These are phyloP conservation scores for Acipenser transmontanus DNA, from an alignment of 2,797 vertebrate species.

Conservation along the genomic window DNA sequence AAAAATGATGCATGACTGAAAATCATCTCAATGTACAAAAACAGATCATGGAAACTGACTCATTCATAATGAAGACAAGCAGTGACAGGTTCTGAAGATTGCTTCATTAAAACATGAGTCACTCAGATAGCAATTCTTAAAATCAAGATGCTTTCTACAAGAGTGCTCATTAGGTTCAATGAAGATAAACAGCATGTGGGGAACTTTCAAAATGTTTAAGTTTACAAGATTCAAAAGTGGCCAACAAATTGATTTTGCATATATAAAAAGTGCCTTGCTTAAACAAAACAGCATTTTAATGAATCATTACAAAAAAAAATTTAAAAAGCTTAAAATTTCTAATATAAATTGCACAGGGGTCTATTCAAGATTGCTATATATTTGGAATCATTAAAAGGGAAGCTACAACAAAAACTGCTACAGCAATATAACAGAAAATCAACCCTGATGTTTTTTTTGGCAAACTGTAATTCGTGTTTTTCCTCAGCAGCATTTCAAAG, in stretches of 20 bases:
- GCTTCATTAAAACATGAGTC: conserved; percentile 59
- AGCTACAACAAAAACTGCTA: too few relatives aligned
- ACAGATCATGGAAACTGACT: conserved; percentile 52
- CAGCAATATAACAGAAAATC: too few relatives aligned
- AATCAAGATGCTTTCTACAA: background rate
- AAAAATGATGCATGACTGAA: conserved; percentile 25
- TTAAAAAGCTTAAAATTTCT: too few relatives aligned
- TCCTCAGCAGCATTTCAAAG: too few relatives aligned
- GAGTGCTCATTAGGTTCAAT: conserved; percentile 15
- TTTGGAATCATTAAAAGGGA: too few relatives aligned
- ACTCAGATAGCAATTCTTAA: conserved; percentile 16
- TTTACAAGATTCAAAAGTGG: conserved; percentile 57
- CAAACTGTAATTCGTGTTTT: too few relatives aligned
- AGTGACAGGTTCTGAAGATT: conserved; percentile 52
- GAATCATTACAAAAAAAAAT: too few relatives aligned
- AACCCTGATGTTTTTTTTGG: too few relatives aligned
- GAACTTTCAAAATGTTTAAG: conserved; percentile 39
- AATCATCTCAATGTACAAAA: conserved; percentile 51
- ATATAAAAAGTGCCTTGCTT: conserved; percentile 32
- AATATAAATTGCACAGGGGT: too few relatives aligned
- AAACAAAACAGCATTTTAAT: too few relatives aligned
- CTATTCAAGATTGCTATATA: too few relatives aligned
- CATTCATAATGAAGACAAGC: conserved; percentile 48
- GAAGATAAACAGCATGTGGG: conserved; percentile 18
- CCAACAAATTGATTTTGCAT: conserved; percentile 59